Evolutionary conservation across 1,140 invertebrate species (phyloP).

Genomic region (Cotesia chilonis): DNA sequence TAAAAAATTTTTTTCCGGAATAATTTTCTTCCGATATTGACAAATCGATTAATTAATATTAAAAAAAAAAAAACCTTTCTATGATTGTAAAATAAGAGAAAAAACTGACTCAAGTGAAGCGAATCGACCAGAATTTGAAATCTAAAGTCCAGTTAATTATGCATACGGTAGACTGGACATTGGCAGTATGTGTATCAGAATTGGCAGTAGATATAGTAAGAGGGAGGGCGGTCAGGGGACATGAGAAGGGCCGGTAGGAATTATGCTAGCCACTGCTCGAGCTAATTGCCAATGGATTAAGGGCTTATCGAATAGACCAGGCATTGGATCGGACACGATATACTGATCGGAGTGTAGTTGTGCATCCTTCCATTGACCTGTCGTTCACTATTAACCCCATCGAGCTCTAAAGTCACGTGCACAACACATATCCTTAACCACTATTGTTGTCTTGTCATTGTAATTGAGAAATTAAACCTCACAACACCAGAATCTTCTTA

Average conservation of each 20-base stretch:
- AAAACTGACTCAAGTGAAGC: background rate
- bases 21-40: too few relatives aligned
- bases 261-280: slow-evolving; percentile 37
- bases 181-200: slow-evolving; percentile 7
- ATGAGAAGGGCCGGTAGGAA: slow-evolving; percentile 35
- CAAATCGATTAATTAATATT: too few relatives aligned
- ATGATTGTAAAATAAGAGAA: too few relatives aligned
- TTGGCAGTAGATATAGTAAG: slow-evolving; percentile 31
- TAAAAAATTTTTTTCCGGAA: too few relatives aligned
- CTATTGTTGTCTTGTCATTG: slow-evolving; percentile 2
- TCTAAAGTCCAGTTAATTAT: slow-evolving; percentile 6
- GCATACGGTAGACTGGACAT: background rate
- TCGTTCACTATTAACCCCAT: slow-evolving; percentile 39
- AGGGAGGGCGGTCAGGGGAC: slow-evolving; percentile 1
- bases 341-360: slow-evolving; percentile 8
- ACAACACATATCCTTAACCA: background rate
- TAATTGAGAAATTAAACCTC: too few relatives aligned
- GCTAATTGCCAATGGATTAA: slow-evolving; percentile 55
- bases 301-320: slow-evolving; percentile 49
- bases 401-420: too few relatives aligned
- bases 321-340: slow-evolving; percentile 26
- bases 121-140: slow-evolving; percentile 5
- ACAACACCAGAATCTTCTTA: too few relatives aligned
- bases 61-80: too few relatives aligned
- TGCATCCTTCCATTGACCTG: slow-evolving; percentile 40